A percentile compares a stretch with the other conserved stretches of the same genome.
These are phyloP conservation scores for Acrocephalus arundinaceus DNA, from an alignment of 2,113 vertebrate species.

Conservation along the genomic window DNA sequence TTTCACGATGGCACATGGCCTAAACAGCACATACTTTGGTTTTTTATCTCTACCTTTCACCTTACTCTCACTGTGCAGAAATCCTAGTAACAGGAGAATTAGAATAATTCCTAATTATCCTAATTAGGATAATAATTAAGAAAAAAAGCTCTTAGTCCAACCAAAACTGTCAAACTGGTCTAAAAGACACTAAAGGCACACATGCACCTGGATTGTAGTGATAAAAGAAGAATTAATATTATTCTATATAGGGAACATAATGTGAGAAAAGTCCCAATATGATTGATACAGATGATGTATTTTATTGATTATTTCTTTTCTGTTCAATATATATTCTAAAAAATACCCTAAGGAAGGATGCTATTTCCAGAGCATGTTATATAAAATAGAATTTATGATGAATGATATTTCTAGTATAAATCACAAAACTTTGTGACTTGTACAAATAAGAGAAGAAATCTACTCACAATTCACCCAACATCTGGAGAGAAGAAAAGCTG, in stretches of 20 bases:
- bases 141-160: not conserved
- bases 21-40: not conserved
- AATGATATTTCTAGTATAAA: not conserved
- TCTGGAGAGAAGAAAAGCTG: conserved; percentile 86
- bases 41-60: not conserved
- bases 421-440: not conserved
- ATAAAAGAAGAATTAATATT: not conserved
- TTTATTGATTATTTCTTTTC: not conserved
- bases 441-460: not conserved
- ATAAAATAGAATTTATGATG: not conserved
- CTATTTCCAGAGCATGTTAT: not conserved
- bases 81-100: not conserved
- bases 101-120: too few species aligned
- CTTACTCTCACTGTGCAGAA: not conserved
- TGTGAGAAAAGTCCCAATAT: not conserved
- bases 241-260: not conserved
- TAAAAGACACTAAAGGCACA: not conserved
- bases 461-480: conserved; percentile 92
- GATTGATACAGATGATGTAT: not conserved
- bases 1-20: not conserved
- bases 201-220: not conserved
- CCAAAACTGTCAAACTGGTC: not conserved
- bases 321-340: not conserved
- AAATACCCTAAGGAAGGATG: not conserved
- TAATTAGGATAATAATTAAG: too few species aligned